Percentiles rank a stretch among this genome's conserved stretches.
Evolutionary conservation across 2,113 vertebrate species (phyloP).

Genomic region (Merops nubicus): DNA sequence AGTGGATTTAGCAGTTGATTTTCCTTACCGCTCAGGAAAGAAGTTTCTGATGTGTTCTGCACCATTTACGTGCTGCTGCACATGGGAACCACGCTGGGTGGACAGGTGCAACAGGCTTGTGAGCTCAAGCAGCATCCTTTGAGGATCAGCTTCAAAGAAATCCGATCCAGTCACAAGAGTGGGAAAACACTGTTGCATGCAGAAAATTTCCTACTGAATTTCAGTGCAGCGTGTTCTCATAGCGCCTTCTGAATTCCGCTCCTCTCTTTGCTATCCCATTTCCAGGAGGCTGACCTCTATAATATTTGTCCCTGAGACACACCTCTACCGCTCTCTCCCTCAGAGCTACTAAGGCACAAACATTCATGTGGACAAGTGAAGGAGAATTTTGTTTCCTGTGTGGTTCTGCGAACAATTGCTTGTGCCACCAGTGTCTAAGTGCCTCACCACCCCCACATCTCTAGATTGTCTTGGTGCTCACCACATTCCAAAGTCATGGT

Average conservation of each 20-base stretch:
- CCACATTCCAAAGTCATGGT: neutral
- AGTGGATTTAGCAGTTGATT: neutral
- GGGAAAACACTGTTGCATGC: neutral
- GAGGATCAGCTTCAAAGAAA: neutral
- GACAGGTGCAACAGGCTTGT: neutral
- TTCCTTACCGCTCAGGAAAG: neutral
- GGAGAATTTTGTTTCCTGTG: neutral
- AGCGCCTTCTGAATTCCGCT: neutral
- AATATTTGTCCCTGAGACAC: neutral
- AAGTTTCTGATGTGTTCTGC: neutral
- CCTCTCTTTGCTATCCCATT: neutral
- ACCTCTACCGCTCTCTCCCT: neutral
- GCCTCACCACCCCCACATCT: rapidly evolving
- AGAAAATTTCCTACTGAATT: neutral
- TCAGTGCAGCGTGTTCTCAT: neutral
- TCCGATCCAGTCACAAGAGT: neutral
- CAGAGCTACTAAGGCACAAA: neutral
- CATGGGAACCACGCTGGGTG: neutral
- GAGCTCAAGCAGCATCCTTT: neutral
- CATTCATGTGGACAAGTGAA: neutral
- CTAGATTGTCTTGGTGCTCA: neutral
- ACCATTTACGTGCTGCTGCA: neutral
- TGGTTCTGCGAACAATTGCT: neutral
- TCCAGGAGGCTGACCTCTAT: neutral
- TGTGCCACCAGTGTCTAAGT: neutral